Evolutionary conservation across 2,797 vertebrate genomes (phyloP).

Genomic region (Brotula barbata): DNA sequence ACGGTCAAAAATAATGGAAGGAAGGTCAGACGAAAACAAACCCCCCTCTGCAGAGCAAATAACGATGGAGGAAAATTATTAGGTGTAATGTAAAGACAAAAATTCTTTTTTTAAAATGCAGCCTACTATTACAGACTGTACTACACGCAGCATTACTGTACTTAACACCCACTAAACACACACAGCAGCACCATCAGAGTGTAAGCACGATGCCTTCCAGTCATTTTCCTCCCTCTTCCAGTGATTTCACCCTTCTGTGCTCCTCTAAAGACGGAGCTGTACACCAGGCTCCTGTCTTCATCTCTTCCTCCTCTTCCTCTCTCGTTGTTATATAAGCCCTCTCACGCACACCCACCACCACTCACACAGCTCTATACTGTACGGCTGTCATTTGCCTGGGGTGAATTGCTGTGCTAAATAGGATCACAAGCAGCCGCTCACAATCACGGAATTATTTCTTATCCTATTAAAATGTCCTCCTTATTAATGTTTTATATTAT

Average conservation of each 20-base stretch:
- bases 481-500: background rate
- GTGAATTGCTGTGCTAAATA: constrained; percentile 13
- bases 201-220: no score
- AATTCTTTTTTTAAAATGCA: no score
- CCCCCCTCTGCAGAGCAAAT: no score
- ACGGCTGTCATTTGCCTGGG: constrained; percentile 26
- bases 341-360: constrained; percentile 48
- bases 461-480: background rate
- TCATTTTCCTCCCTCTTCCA: constrained; percentile 16
- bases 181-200: no score
- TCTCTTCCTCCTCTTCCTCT: constrained; percentile 17
- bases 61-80: no score
- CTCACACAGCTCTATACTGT: constrained; percentile 26
- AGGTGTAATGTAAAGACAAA: no score
- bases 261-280: constrained; percentile 27
- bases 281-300: constrained; percentile 7
- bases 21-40: no score
- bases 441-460: background rate
- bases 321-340: constrained; percentile 60
- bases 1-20: no score
- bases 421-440: background rate
- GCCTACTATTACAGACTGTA: no score
- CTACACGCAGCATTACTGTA: no score
- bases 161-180: no score
- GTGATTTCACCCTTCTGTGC: constrained; percentile 42